Evolutionary conservation across 1,140 invertebrate genomes (phyloP).

Genomic region (Trachymyrmex septentrionalis): DNA sequence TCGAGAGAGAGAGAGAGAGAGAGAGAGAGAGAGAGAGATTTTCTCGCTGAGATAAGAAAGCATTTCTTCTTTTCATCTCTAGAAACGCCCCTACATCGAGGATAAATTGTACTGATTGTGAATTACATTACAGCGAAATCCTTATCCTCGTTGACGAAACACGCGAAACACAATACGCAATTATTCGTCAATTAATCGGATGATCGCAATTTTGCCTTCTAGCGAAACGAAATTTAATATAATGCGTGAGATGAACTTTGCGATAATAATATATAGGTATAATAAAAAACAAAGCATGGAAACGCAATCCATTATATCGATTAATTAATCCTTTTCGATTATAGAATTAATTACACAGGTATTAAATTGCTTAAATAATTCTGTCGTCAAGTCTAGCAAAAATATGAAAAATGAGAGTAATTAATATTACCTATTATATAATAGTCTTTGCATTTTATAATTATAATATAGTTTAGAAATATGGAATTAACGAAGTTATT

Average conservation of each 20-base stretch:
- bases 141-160: not conserved
- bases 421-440: not conserved
- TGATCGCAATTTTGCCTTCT: slow-evolving; percentile 24
- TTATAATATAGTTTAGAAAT: not conserved
- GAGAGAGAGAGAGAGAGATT: not conserved
- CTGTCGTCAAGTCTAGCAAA: not conserved
- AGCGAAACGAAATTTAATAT: slow-evolving; percentile 27
- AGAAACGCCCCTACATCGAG: slow-evolving; percentile 13
- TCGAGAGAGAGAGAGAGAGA: not conserved
- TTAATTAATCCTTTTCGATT: not conserved
- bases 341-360: not conserved
- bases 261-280: slow-evolving; percentile 19
- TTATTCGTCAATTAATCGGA: slow-evolving; percentile 45
- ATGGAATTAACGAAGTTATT: not conserved
- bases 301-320: not conserved
- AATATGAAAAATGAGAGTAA: not conserved
- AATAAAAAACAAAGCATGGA: not conserved
- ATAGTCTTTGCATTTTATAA: not conserved
- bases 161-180: slow-evolving; percentile 46
- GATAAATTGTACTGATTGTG: slow-evolving; percentile 20
- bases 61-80: slow-evolving; percentile 9
- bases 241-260: not conserved
- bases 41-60: slow-evolving; percentile 6
- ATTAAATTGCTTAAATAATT: not conserved
- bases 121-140: slow-evolving; percentile 41